These are phyloP conservation scores for Melanerpes aurifrons DNA, from an alignment of 2,113 vertebrate species.

Conservation along the genomic window DNA sequence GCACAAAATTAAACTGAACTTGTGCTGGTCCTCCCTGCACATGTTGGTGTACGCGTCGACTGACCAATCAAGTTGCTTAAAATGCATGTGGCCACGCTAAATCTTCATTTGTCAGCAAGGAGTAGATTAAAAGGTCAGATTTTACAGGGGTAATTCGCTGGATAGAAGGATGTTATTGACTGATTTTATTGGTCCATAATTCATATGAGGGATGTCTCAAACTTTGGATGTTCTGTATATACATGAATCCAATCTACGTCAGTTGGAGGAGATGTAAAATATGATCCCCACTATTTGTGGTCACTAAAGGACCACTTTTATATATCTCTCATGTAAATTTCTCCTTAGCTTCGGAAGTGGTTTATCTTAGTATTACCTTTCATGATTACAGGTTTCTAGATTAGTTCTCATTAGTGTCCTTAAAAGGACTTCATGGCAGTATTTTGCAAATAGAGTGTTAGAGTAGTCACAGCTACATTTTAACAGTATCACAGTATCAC, in stretches of 20 bases:
- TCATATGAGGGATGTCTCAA: background rate
- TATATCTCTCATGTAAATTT: background rate
- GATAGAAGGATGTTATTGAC: slow-evolving; percentile 4
- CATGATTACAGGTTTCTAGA: background rate
- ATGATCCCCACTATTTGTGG: background rate
- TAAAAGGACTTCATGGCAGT: background rate
- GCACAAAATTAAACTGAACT: background rate
- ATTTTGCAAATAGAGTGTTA: background rate
- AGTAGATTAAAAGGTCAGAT: slow-evolving; percentile 54
- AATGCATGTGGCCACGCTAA: background rate
- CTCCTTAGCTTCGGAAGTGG: background rate
- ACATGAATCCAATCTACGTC: background rate
- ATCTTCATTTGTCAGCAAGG: slow-evolving; percentile 1
- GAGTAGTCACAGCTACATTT: background rate
- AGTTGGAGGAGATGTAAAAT: background rate
- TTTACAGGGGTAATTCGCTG: slow-evolving; percentile 39
- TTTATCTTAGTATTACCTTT: background rate
- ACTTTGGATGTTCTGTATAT: background rate
- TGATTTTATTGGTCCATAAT: slow-evolving; percentile 47
- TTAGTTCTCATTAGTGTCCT: background rate
- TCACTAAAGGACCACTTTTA: slow-evolving; percentile 16
- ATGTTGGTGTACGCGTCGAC: background rate
- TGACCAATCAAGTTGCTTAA: background rate
- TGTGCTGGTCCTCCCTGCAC: background rate
- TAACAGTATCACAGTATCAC: background rate